Evolutionary conservation across 2,888 invertebrate species (phyloP), one percentile per base, ranked within the genome.

Genomic region (Norana najaformis): DNA sequence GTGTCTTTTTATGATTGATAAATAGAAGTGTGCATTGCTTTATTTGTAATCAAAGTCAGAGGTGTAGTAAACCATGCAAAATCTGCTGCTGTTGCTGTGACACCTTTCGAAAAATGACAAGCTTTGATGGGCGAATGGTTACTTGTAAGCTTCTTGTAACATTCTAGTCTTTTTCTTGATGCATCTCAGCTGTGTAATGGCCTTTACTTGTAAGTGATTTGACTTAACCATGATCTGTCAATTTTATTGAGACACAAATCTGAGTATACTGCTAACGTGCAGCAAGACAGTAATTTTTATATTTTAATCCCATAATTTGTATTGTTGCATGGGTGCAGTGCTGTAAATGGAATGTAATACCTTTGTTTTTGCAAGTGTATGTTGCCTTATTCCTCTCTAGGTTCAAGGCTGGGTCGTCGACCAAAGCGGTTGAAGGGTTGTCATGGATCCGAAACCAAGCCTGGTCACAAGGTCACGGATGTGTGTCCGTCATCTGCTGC

Each of bases 401-500:
- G 90, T 20, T 90, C 90, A 14, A 35, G 90, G 36, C 88, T 90
- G 53, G 90, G 90, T n/a, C 89, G 90, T 36, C 89, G 90, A 37
- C 90, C 90, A 30, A 90, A 90, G 37, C 41, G 89, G 83, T 89
- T 90, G 85, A 90, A 90, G 88, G 88, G 89, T 38, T 89, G 89
- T 47, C 90, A 90, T 18, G 37, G 85, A 36, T 37, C 6, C 20
- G 85, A 85, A 35, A 35, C 85, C 1, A 85, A 85, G 85, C 37
- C 23, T 35, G 8, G 37, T 16, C 85, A 36, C 35, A 85, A 23
- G 85, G 23, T 23, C 18, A 85, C 23, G 6, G 37, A 85, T 23
- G 35, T 85, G 35, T n/a, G 14, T 37, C 35, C 20, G 35, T 85
- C 85, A 23, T 36, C 85, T 36, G 36, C 85, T 18, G 23, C 37